Evolutionary conservation across 2,113 vertebrate species (phyloP).

Genomic region (Cyprinodon brontotheroides): DNA sequence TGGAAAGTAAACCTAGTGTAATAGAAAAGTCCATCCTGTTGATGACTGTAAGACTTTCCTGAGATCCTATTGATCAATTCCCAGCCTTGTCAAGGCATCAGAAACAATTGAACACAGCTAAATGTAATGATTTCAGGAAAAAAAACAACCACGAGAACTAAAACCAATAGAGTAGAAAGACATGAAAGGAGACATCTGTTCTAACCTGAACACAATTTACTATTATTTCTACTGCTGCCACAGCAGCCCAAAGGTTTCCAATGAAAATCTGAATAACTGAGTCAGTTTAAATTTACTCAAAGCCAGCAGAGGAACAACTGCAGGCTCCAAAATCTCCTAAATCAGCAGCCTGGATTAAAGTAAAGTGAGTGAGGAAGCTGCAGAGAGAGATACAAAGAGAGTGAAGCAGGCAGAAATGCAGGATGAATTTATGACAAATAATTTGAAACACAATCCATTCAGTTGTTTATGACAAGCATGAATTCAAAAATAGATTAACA

Average conservation of each 20-base stretch:
- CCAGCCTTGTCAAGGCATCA: constrained; percentile 24
- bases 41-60: constrained; percentile 39
- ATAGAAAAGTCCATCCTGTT: constrained; percentile 12
- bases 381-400: constrained; percentile 11
- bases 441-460: constrained; percentile 9
- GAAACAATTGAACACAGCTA: constrained; percentile 26
- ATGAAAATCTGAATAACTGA: constrained; percentile 59
- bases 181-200: not conserved
- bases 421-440: constrained; percentile 1
- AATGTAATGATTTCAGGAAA: not conserved
- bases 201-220: constrained; percentile 34
- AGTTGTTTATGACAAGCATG: constrained; percentile 1
- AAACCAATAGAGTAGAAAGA: not conserved
- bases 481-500: not conserved
- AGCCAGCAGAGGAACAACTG: constrained; percentile 45
- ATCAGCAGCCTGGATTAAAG: constrained; percentile 35
- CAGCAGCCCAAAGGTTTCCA: constrained; percentile 33
- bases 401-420: not conserved
- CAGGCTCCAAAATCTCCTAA: constrained; percentile 35
- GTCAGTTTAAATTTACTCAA: constrained; percentile 65
- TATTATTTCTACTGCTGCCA: constrained; percentile 24
- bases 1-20: not conserved
- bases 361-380: constrained; percentile 21
- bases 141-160: not conserved
- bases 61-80: constrained; percentile 47